Base-by-base conservation (phyloP, 2,888 invertebrate genomes). In the Fragum whitleyi region DNA sequence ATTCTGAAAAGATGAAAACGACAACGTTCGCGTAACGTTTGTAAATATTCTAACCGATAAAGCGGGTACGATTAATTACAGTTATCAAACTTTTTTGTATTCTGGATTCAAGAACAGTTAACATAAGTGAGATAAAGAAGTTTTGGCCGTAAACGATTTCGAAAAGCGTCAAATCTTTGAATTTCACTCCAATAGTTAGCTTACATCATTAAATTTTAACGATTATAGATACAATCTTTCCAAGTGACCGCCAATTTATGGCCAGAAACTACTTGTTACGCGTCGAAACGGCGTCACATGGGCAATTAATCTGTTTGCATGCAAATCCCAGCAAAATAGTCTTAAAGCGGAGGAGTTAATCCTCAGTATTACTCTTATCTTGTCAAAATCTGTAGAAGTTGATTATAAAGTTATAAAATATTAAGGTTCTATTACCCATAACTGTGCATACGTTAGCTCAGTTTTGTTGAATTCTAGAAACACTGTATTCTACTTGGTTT, bases 281-380 rank as follows among this genome's bases (percentile, higher is more conserved):
- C 42, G 65, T 9, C 65, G 65, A 23, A 36, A 59, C 74, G 81
- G 81, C 81, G 81, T 74, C 81, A 73, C 7, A 2, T 32, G 62
- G 0, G 75, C 57, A 81, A 81, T 81, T 76, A 81, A 81, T 36
- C n/a, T 73, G 81, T 77, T 65, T 72, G 65, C 74, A 74, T 42
- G 42, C 42, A 65, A 65, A 65, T 39, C 65, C 65, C 29, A 7
- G 39, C 16, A 42, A 42, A 42, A 42, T 65, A 42, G 32, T 23
- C 65, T 65, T 42, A 32, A 14, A 26, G 36, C 2, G 23, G 65
- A 65, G n/a, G 16, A 65, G n/a, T 39, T 65, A 65, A 65, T 65
- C 65, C 65, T 7, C 7, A 36, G 65, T 19, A 36, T 65, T 42
- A 36, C 65, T 39, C 65, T 65, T 65, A 65, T 65, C 65, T 65